These are phyloP conservation scores for Magallana nippona DNA, from an alignment of 2,888 invertebrate species.

Conservation along the genomic window DNA sequence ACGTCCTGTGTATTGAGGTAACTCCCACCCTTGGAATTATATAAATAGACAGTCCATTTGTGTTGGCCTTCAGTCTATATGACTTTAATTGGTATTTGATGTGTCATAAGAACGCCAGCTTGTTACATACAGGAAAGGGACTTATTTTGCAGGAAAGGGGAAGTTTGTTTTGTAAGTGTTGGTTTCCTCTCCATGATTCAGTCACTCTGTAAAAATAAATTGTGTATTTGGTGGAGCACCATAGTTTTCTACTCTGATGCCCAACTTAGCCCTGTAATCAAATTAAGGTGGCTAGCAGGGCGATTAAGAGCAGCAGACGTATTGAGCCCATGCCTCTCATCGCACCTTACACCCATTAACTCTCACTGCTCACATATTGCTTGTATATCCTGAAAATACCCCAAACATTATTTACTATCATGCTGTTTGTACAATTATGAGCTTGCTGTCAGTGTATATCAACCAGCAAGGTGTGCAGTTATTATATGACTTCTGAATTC, in stretches of 20 bases:
- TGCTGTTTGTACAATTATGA: background rate
- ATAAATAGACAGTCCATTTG: background rate
- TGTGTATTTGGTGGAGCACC: slow-evolving; percentile 12
- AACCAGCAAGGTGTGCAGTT: too few relatives aligned
- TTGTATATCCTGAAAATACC: background rate
- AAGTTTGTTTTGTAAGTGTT: slow-evolving; percentile 38
- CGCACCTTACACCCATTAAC: background rate
- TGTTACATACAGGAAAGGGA: slow-evolving; percentile 29
- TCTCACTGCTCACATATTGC: background rate
- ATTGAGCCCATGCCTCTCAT: background rate
- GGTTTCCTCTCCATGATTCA: slow-evolving; percentile 32
- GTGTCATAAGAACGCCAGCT: slow-evolving; percentile 15
- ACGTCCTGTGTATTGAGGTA: background rate
- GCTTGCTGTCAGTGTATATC: too few relatives aligned
- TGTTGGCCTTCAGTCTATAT: too few relatives aligned
- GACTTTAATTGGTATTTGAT: slow-evolving; percentile 1
- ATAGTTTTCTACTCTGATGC: slow-evolving; percentile 26
- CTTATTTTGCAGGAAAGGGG: slow-evolving; percentile 32
- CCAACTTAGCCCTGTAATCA: slow-evolving; percentile 25
- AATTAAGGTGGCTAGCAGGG: slow-evolving; percentile 15
- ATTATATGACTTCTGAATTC: too few relatives aligned
- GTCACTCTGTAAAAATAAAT: background rate
- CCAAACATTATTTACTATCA: background rate
- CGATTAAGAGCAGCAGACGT: background rate
- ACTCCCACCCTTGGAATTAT: background rate